Evolutionary conservation across 1,140 invertebrate genomes (phyloP).

Genomic region (Ostrea denselamellosa): DNA sequence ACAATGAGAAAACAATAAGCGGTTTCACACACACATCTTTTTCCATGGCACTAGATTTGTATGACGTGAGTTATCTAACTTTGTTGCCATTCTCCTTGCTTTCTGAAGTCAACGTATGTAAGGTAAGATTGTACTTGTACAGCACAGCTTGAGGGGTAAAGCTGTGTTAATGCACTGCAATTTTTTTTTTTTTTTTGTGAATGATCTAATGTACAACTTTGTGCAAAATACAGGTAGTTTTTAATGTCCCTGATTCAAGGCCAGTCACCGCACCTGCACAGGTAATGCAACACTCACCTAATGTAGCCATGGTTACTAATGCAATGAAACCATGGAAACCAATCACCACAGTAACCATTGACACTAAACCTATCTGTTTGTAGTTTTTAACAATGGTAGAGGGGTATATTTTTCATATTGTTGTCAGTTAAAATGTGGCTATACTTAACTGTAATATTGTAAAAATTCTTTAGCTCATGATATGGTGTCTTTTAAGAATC

Average conservation of each 20-base stretch:
- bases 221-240: constrained; percentile 43
- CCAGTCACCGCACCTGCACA: constrained; percentile 33
- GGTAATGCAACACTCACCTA: constrained; percentile 27
- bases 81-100: neutral
- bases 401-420: neutral
- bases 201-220: constrained; percentile 18
- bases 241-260: constrained; percentile 21
- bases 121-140: neutral
- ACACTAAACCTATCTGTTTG: constrained; percentile 34
- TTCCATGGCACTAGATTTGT: neutral
- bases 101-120: neutral
- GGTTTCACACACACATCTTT: neutral
- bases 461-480: neutral
- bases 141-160: neutral
- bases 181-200: neutral
- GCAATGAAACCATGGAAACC: constrained; percentile 10
- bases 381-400: constrained; percentile 19
- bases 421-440: neutral
- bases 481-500: neutral
- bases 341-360: constrained; percentile 20
- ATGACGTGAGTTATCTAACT: constrained; percentile 31
- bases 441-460: neutral
- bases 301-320: constrained; percentile 10
- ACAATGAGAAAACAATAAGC: neutral
- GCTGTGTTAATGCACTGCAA: constrained; percentile 21